Percentiles rank a stretch among this genome's conserved stretches.
Evolutionary conservation across 2,888 invertebrate genomes (phyloP).

Genomic region (Electrophaes corylata): DNA sequence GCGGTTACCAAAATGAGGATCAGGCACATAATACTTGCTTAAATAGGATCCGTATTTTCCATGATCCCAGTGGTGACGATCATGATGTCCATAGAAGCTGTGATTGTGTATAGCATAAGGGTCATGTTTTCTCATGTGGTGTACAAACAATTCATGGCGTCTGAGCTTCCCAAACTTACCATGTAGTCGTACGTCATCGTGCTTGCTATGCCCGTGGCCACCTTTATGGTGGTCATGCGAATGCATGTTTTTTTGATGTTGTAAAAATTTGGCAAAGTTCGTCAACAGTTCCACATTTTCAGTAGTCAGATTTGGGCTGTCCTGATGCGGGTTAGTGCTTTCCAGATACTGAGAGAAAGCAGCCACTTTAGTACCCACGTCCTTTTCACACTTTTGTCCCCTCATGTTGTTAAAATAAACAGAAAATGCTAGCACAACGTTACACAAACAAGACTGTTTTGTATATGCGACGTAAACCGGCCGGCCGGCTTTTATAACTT

Average conservation of each 20-base stretch:
- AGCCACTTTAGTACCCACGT: conserved; percentile 36
- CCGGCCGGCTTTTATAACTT: conserved; percentile 31
- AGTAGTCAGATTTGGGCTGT: conserved; percentile 27
- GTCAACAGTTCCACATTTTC: conserved; percentile 45
- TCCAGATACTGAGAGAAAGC: conserved; percentile 36
- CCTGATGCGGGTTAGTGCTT: conserved; percentile 25
- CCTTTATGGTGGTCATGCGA: not conserved
- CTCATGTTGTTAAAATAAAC: conserved; percentile 43
- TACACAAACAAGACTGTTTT: conserved; percentile 34
- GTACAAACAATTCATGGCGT: conserved; percentile 37
- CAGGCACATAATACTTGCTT: conserved; percentile 20
- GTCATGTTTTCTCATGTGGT: conserved; percentile 42
- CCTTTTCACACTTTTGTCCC: conserved; percentile 36
- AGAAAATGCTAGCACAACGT: conserved; percentile 33
- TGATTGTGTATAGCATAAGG: conserved; percentile 30
- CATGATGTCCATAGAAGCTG: conserved; percentile 33
- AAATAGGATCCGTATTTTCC: conserved; percentile 30
- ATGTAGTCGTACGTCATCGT: conserved; percentile 19
- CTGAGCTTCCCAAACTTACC: conserved; percentile 32
- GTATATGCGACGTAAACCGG: conserved; percentile 40
- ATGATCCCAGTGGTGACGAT: conserved; percentile 23
- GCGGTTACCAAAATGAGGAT: conserved; percentile 20
- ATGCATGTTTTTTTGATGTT: conserved; percentile 33
- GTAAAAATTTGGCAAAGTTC: conserved; percentile 45
- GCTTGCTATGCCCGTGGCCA: conserved; percentile 12